Evolutionary conservation across 2,888 invertebrate species (phyloP).

Genomic region (Lomographa bimaculata): DNA sequence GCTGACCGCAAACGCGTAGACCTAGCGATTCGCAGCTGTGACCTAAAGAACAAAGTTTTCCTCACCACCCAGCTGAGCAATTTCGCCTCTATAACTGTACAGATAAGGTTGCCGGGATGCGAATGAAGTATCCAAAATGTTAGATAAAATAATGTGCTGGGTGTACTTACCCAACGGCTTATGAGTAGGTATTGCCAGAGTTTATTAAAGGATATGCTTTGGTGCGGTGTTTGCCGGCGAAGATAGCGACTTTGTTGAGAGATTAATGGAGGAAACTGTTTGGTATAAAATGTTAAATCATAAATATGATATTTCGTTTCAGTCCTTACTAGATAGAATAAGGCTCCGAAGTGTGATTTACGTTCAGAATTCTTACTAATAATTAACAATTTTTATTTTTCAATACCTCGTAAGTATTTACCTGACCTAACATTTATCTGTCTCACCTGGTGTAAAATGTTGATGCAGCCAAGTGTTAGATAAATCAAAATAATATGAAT

Average conservation of each 20-base stretch:
- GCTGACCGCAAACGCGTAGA: slow-evolving; percentile 62
- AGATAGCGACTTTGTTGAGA: slow-evolving; percentile 17
- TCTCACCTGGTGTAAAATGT: too few species aligned
- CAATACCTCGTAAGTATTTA: too few species aligned
- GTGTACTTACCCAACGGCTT: slow-evolving; percentile 22
- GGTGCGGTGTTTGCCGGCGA: slow-evolving; percentile 7
- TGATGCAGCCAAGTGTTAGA: too few species aligned
- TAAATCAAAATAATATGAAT: too few species aligned
- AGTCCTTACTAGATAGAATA: too few species aligned
- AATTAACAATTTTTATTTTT: too few species aligned
- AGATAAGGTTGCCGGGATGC: neutral
- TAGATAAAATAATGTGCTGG: slow-evolving; percentile 30
- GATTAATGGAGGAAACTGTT: slow-evolving; percentile 8
- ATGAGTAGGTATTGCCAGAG: slow-evolving; percentile 19
- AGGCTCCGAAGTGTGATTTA: too few species aligned
- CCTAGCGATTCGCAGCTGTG: slow-evolving; percentile 63
- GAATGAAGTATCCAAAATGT: slow-evolving; percentile 14
- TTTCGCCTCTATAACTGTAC: slow-evolving; percentile 6
- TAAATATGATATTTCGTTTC: too few species aligned
- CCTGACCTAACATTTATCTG: too few species aligned
- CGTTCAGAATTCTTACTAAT: too few species aligned
- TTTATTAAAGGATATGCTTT: slow-evolving; percentile 24
- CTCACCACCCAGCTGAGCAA: neutral
- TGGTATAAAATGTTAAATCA: too few species aligned
- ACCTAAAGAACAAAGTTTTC: slow-evolving; percentile 28